These are phyloP conservation scores for Dallia pectoralis DNA, from an alignment of 2,797 vertebrate genomes.

Conservation along the genomic window DNA sequence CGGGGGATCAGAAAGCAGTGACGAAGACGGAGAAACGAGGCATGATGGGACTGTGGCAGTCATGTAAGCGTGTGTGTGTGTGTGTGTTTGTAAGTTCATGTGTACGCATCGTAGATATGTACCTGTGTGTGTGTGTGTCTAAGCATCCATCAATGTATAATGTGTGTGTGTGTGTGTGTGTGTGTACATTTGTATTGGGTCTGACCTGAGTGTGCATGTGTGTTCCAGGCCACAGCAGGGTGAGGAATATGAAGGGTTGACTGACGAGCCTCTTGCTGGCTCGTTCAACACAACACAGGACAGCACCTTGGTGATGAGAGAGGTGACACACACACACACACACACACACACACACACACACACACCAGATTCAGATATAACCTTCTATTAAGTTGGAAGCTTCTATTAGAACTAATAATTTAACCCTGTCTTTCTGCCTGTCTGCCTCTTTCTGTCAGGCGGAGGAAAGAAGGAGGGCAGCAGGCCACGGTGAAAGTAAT, in stretches of 20 bases:
- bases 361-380: not conserved
- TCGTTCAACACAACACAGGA: slow-evolving; percentile 90
- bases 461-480: slow-evolving; percentile 86
- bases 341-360: slow-evolving; percentile 5
- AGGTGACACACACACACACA: slow-evolving; percentile 73
- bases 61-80: slow-evolving; percentile 43
- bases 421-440: not conserved
- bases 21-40: slow-evolving; percentile 87
- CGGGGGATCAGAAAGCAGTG: slow-evolving; percentile 91
- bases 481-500: slow-evolving; percentile 89
- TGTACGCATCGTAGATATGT: not conserved
- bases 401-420: too few relatives aligned
- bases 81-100: slow-evolving; percentile 19
- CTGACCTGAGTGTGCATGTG: slow-evolving; percentile 17
- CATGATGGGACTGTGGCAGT: slow-evolving; percentile 94
- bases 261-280: slow-evolving; percentile 82
- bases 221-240: slow-evolving; percentile 56
- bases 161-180: slow-evolving; percentile 1
- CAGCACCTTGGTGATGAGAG: slow-evolving; percentile 89
- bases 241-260: slow-evolving; percentile 82
- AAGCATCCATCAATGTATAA: too few relatives aligned
- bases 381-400: too few relatives aligned
- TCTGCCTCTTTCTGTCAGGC: slow-evolving; percentile 68
- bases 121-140: slow-evolving; percentile 10
- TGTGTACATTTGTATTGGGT: not conserved